Evolutionary conservation across 2,113 vertebrate species (phyloP), one percentile per base, ranked within the genome.

Genomic region (Paedocypris sp.): DNA sequence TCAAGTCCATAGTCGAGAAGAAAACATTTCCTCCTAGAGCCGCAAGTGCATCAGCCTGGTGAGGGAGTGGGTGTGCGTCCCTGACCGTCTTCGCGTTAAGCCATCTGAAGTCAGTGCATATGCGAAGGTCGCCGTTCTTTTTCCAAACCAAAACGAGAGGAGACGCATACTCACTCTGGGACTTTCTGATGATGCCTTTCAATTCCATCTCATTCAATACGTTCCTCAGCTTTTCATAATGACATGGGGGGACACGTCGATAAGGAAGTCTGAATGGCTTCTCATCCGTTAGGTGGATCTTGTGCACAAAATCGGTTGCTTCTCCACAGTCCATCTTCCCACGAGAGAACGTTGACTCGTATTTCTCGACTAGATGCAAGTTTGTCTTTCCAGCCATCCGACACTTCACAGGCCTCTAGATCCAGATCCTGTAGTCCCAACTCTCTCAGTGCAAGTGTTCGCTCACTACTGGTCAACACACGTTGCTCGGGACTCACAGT

Each of bases 261-360:
- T 69, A 66, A 11, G 51, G 43, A 5, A 69, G 48, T 33, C 48
- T 26, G 26, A 67, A 67, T 4, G 58, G 47, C 3, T 13, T 3
- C 6, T 11, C 23, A 32, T 53, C 59, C 26, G 49, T 26, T 13
- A 68, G 39, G 28, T 50, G 46, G 6, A 66, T 66, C 2, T 19
- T 6, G 16, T 69, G 62, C 2, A 59, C 25, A 52, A 61, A 49
- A 7, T 57, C 42, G 10, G 52, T 53, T 5, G 50, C 59, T 9
- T 50, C 12, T 2, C 65, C 58, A 47, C 65, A 61, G 16, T 68
- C 66, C 4, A 62, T n/a, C 6, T 68, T 62, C n/a, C 49, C 6
- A 2, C 31, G 47, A 10, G 62, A 58, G 15, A 65, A 65, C 3
- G 58, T 19, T 3, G 19, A 8, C 26, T 48, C 42, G 23, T 58